Conservation (phyloP, 1,140 invertebrate species). For the Pteromalus puparum region DNA sequence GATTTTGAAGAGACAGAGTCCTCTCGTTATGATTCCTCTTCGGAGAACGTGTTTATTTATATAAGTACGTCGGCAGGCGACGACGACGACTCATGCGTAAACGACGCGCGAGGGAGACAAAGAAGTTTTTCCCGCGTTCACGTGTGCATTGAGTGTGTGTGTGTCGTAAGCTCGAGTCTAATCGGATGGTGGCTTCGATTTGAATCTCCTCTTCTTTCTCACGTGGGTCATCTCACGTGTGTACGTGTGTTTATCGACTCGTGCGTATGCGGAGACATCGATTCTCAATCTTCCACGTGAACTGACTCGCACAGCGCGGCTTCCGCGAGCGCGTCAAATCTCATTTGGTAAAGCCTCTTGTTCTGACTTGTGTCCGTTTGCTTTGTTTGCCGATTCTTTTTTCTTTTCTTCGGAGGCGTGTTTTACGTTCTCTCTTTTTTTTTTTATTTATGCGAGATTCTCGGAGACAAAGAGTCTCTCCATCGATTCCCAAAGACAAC, state of each 20-base stretch:
- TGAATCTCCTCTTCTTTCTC: neutral
- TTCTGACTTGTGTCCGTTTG: neutral
- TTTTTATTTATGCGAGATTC: neutral
- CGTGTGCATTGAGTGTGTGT: too few relatives aligned
- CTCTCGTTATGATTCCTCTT: too few relatives aligned
- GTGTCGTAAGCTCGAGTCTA: neutral
- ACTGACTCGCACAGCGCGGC: neutral
- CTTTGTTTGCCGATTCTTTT: neutral
- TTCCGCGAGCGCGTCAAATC: constrained; percentile 26
- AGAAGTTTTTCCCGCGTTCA: neutral
- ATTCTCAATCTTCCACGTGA: neutral
- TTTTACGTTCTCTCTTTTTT: neutral
- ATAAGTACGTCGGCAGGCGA: too few relatives aligned
- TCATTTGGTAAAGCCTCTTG: constrained; percentile 32
- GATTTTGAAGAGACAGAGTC: too few relatives aligned
- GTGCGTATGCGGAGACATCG: neutral
- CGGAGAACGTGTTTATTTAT: too few relatives aligned
- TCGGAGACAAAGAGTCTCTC: neutral
- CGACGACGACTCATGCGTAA: neutral
- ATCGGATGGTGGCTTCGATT: neutral
- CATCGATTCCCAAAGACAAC: too few relatives aligned
- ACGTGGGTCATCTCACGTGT: constrained; percentile 9
- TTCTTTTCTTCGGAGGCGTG: neutral
- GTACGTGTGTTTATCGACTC: neutral
- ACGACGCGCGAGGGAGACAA: neutral